Percentiles rank a stretch among this genome's conserved stretches.
Conservation (phyloP, 2,888 invertebrate species). For the Chymomyza caudatula region DNA sequence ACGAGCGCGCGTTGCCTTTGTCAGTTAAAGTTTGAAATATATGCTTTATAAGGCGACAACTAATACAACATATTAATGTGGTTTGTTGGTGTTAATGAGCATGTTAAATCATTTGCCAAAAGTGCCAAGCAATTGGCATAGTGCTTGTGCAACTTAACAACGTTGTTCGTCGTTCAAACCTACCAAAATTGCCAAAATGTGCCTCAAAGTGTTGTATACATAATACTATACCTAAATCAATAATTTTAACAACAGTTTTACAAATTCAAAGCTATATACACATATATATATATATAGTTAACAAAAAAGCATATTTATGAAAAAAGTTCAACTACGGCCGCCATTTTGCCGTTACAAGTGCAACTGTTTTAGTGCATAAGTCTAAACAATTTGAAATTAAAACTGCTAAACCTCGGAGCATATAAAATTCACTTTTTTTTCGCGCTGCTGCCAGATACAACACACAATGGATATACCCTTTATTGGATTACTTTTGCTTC, state of each 20-base stretch:
- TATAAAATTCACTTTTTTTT: neutral
- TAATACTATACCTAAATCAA: neutral
- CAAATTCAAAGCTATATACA: neutral
- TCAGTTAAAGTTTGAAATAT: neutral
- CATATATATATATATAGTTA: neutral
- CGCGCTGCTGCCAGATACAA: too few relatives aligned
- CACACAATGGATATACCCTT: conserved; percentile 56
- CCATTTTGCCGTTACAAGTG: neutral
- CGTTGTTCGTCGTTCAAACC: neutral
- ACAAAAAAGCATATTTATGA: neutral
- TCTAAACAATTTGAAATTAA: neutral
- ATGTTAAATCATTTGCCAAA: neutral
- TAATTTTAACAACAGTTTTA: neutral
- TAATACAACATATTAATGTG: neutral
- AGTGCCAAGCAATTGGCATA: neutral
- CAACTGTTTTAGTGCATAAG: neutral
- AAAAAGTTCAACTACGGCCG: neutral
- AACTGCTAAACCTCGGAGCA: neutral
- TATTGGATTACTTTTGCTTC: conserved; percentile 59
- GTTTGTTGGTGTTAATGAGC: neutral
- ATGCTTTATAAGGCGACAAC: neutral
- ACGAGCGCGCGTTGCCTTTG: neutral
- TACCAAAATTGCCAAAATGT: conserved; percentile 19
- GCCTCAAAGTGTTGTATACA: conserved; percentile 9
- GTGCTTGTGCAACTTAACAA: neutral